Percentiles rank a stretch among this genome's conserved stretches.
These are phyloP conservation scores for Alectoris magna DNA, from an alignment of 2,797 vertebrate species.

Conservation along the genomic window DNA sequence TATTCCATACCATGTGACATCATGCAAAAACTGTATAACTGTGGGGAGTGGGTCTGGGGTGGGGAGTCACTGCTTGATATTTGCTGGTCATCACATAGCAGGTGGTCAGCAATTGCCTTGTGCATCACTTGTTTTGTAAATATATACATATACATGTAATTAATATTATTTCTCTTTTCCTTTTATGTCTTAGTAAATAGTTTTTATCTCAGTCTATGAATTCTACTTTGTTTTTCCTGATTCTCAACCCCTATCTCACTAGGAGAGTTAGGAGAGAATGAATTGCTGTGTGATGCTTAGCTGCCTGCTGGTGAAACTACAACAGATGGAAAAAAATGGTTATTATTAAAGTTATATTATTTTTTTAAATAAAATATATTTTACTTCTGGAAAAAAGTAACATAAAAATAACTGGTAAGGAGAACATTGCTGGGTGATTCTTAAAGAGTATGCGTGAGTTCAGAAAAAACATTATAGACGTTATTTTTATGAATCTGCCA, in stretches of 20 bases:
- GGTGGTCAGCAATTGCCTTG: background rate
- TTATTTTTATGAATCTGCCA: background rate
- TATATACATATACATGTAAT: background rate
- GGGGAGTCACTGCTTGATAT: background rate
- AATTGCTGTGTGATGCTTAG: background rate
- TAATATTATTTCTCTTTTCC: background rate
- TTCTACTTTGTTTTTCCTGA: background rate
- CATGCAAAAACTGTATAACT: background rate
- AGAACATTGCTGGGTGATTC: slow-evolving; percentile 16
- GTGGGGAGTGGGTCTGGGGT: background rate
- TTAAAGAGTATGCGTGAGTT: background rate
- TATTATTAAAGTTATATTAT: background rate
- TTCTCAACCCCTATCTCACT: background rate
- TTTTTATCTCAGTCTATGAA: background rate
- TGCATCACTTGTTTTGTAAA: background rate
- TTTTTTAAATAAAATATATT: background rate
- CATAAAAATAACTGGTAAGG: background rate
- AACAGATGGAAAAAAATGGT: background rate
- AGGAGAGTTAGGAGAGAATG: background rate
- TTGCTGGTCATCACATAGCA: background rate
- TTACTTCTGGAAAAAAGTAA: slow-evolving; percentile 3
- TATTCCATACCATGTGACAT: background rate
- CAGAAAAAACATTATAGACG: background rate
- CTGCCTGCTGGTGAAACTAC: background rate
- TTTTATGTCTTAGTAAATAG: background rate